Evolutionary conservation across 2,888 invertebrate species (phyloP), one percentile per base, ranked within the genome.

Genomic region (Dilophus febrilis): DNA sequence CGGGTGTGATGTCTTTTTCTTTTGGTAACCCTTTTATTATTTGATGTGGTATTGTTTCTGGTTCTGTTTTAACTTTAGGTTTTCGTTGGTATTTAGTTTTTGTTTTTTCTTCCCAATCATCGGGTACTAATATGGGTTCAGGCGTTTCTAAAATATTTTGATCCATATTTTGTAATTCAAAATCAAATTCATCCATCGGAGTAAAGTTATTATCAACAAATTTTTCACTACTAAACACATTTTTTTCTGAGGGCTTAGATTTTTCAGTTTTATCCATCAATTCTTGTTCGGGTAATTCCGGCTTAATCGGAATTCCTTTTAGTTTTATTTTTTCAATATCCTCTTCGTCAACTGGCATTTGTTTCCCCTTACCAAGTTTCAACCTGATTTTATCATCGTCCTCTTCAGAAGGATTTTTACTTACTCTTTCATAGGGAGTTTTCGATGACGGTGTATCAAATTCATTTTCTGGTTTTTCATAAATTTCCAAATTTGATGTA

Each of bases 401-500:
- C 13, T 27, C 22, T 3, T 33, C 37, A 26, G n/a, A n/a, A n/a
- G n/a, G n/a, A n/a, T n/a, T n/a, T n/a, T n/a, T n/a, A 17, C 30
- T 29, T 39, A 27, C 10, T 30, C 26, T 7, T n/a, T 38, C 14
- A 2, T 4, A 11, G 14, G 19, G 10, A 8, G n/a, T 14, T 31
- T 38, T 30, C 12, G 22, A 6, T 22, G 18, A 13, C 6, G 33
- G n/a, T 16, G 30, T 16, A 13, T 27, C 19, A 13, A 32, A 17
- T 11, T 11, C 33, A 14, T 11, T 29, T 27, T 38, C 49, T 45
- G 31, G 22, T 13, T 56, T 47, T 27, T 56, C 54, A 26, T 53
- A 47, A 28, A 46, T 44, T 22, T 49, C 53, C 2, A 53, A 33
- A 13, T 52, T 52, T 5, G 66, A 61, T 50, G 69, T 67, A 56